phyloP scores from a whole-genome alignment of 1,140 invertebrate genomes.

The Macrostomum lignano region DNA sequence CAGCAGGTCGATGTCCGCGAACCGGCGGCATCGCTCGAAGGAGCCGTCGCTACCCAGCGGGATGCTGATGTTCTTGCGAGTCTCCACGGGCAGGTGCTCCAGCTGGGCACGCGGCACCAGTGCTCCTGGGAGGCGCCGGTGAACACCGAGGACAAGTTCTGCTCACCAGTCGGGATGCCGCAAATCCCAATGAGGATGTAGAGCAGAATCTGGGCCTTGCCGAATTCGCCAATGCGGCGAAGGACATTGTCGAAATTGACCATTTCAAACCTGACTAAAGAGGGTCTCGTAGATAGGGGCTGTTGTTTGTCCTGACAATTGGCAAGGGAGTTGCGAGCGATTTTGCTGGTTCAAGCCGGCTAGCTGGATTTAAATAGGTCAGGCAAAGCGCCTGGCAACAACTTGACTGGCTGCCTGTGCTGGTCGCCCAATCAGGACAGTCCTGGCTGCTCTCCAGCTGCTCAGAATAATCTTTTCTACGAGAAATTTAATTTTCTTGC shows the following conservation, averaged over 20 bases:
- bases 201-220: constrained; percentile 7
- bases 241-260: constrained; percentile 9
- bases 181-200: constrained; percentile 8
- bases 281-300: too few species aligned
- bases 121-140: constrained; percentile 8
- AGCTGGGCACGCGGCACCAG: constrained; percentile 1
- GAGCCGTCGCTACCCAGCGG: not conserved
- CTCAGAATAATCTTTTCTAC: too few species aligned
- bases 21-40: constrained; percentile 1
- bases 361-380: too few species aligned
- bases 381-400: too few species aligned
- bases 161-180: constrained; percentile 6
- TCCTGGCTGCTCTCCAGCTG: too few species aligned
- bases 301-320: too few species aligned
- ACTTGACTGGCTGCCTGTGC: too few species aligned
- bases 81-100: constrained; percentile 1
- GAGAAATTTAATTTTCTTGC: too few species aligned
- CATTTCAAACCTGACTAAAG: too few species aligned
- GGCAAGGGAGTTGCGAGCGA: too few species aligned
- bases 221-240: constrained; percentile 8
- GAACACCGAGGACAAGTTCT: constrained; percentile 9
- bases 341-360: too few species aligned
- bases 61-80: not conserved
- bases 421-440: too few species aligned
- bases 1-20: not conserved